These are phyloP conservation scores for Colaptes auratus DNA, from an alignment of 2,113 vertebrate species.

Conservation along the genomic window DNA sequence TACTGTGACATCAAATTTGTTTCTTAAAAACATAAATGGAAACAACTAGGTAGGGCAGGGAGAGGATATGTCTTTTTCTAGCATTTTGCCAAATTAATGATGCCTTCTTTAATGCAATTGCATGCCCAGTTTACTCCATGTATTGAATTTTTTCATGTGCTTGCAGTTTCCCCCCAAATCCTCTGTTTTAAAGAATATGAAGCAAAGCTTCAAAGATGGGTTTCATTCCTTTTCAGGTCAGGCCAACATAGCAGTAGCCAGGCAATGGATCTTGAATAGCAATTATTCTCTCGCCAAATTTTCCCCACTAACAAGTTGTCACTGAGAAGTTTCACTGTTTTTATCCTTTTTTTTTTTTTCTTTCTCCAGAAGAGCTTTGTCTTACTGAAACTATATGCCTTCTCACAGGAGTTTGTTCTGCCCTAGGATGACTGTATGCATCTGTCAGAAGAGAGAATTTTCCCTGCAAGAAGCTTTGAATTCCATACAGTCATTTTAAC, in stretches of 20 bases:
- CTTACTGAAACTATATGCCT: not conserved
- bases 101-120: not conserved
- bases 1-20: not conserved
- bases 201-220: not conserved
- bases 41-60: not conserved
- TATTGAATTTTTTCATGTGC: not conserved
- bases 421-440: not conserved
- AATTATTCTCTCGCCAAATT: not conserved
- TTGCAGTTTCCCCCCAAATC: not conserved
- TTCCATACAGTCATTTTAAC: not conserved
- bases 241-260: not conserved
- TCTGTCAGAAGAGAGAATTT: not conserved
- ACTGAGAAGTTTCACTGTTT: not conserved
- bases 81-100: not conserved
- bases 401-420: not conserved
- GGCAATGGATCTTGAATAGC: not conserved
- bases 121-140: not conserved
- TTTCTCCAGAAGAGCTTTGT: not conserved
- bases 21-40: not conserved
- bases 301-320: not conserved
- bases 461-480: not conserved
- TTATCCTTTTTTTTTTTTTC: not conserved
- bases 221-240: not conserved
- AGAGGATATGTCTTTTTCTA: not conserved
- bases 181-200: not conserved